Conservation (phyloP, 2,113 vertebrate genomes). For the Oncorhynchus keta region DNA sequence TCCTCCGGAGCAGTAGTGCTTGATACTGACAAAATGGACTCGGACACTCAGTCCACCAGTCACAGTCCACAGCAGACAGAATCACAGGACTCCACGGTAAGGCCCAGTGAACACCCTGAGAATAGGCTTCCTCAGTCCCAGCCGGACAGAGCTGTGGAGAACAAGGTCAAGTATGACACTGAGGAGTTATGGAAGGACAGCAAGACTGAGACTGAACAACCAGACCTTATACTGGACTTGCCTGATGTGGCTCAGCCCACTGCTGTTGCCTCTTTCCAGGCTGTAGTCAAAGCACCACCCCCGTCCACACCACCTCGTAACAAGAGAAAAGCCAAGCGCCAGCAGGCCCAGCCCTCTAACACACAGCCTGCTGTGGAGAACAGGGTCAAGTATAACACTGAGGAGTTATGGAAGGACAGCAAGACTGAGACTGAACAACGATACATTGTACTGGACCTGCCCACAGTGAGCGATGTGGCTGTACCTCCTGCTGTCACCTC, state of each 20-base stretch:
- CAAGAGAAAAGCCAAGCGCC: neutral
- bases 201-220: conserved; percentile 19
- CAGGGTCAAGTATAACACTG: neutral
- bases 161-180: neutral
- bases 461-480: neutral
- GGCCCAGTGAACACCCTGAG: neutral
- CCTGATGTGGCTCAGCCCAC: neutral
- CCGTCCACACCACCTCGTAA: neutral
- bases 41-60: neutral
- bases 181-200: neutral
- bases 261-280: neutral
- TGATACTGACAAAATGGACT: neutral
- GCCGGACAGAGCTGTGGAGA: neutral
- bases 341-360: neutral
- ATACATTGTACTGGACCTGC: conserved; percentile 56
- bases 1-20: neutral
- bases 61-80: neutral
- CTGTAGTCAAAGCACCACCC: neutral
- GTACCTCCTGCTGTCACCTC: neutral
- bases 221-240: conserved; percentile 28
- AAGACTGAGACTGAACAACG: conserved; percentile 38
- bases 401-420: conserved; percentile 6
- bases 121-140: neutral
- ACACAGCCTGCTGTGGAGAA: neutral
- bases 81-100: neutral